Evolutionary conservation across 2,113 vertebrate genomes (phyloP), one percentile per base, ranked within the genome.

Genomic region (Ophiodon elongatus): DNA sequence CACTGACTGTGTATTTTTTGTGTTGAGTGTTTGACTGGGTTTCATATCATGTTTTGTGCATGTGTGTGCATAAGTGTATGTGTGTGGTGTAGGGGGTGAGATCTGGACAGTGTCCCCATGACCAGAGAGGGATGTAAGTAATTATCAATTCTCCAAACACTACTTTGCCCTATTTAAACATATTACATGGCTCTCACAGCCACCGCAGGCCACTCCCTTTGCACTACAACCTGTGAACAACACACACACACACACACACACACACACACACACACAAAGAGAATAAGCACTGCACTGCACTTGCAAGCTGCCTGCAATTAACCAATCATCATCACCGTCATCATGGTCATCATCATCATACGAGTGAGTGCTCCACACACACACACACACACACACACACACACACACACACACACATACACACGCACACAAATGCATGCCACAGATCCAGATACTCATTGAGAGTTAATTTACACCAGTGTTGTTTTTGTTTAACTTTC

Each of bases 61-160:
- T 45, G 57, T 83, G 65, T 56, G 41, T 75, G 8, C 8, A 7
- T 17, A 21, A 8, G 29, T 39, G 65, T 60, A 7, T 39, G 37
- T 59, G 67, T 43, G 66, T 66, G 72, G 72, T 50, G 84, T 41
- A 50, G 72, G 41, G 17, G 35, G 76, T 39, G 85, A 84, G 93
- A 90, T 95, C 96, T 96, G 96, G 95, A 95, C 93, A 95, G 93
- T 94, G 95, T 96, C 91, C 91, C 85, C 33, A 65, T 93, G 88
- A 90, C 93, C 94, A 94, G 91, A 93, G 93, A 94, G 90, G 95
- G 95, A 96, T 96, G 96, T 95, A 85, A 96, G 95, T 93, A 96
- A 96, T 96, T 96, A 96, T 90, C 94, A 94, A 95, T 95, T 92
- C 94, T 95, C 94, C 92, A 96, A 96, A 96, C 95, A 95, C 93